phyloP scores from a whole-genome alignment of 2,797 vertebrate species.

The Sebastiscus albofasciatus region DNA sequence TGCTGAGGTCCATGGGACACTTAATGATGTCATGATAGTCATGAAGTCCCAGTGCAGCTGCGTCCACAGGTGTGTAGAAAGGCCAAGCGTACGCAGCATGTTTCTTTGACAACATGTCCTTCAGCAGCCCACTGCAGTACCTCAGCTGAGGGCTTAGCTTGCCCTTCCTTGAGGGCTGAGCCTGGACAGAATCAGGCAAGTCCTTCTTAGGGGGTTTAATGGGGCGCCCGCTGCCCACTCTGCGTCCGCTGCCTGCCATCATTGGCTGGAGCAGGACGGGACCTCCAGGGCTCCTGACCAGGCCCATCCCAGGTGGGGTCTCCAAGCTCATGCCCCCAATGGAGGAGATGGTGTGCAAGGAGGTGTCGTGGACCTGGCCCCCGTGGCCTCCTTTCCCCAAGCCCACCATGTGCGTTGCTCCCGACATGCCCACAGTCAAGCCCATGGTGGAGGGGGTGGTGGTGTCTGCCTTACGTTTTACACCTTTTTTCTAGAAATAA shows the following conservation, averaged over 20 bases:
- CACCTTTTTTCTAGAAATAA: slow-evolving; percentile 89
- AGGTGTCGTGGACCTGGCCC: slow-evolving; percentile 81
- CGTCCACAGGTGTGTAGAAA: slow-evolving; percentile 88
- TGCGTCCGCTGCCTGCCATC: slow-evolving; percentile 72
- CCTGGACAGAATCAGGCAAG: slow-evolving; percentile 90
- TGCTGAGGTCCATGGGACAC: slow-evolving; percentile 95
- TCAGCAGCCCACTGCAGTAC: slow-evolving; percentile 92
- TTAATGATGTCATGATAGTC: slow-evolving; percentile 98
- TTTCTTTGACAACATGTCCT: slow-evolving; percentile 92
- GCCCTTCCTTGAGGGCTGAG: slow-evolving; percentile 87
- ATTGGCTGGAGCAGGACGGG: slow-evolving; percentile 84
- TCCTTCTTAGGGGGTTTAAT: slow-evolving; percentile 95
- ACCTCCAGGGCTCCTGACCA: slow-evolving; percentile 73
- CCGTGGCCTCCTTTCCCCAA: slow-evolving; percentile 83
- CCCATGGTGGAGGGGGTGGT: slow-evolving; percentile 92
- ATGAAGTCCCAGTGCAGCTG: slow-evolving; percentile 88
- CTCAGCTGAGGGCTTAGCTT: slow-evolving; percentile 91
- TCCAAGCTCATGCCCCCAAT: slow-evolving; percentile 80
- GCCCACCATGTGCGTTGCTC: slow-evolving; percentile 82
- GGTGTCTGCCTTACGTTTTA: slow-evolving; percentile 95
- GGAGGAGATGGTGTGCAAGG: slow-evolving; percentile 84
- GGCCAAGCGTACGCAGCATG: slow-evolving; percentile 91
- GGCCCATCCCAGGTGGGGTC: slow-evolving; percentile 76
- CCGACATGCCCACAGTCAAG: slow-evolving; percentile 75
- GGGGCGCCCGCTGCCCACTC: slow-evolving; percentile 92